A percentile compares a stretch with the other conserved stretches of the same genome.
Conservation (phyloP, 2,797 vertebrate genomes). For the Enteromius radiatus region DNA sequence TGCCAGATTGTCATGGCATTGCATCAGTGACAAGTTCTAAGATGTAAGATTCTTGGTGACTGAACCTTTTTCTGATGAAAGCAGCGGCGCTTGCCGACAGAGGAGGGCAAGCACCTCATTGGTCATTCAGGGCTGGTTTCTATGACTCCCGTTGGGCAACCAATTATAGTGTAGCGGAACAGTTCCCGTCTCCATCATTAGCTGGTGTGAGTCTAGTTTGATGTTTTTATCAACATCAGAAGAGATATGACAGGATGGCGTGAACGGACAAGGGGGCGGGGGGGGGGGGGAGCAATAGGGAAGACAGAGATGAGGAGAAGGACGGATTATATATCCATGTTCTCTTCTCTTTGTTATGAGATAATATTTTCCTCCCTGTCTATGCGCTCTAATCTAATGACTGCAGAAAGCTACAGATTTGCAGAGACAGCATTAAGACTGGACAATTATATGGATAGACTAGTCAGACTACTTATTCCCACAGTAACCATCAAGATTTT, state of each 20-base stretch:
- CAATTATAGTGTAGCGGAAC: constrained; percentile 73
- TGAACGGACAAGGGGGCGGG: constrained; percentile 1
- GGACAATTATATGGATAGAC: constrained; percentile 14
- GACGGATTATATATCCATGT: constrained; percentile 6
- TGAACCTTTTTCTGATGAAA: constrained; percentile 46
- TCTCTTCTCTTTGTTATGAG: constrained; percentile 41
- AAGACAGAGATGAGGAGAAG: background rate
- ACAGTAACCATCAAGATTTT: constrained; percentile 4
- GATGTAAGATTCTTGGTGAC: constrained; percentile 22
- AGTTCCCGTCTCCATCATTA: constrained; percentile 71
- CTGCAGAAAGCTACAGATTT: constrained; percentile 22
- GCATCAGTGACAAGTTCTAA: constrained; percentile 26
- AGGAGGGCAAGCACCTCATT: constrained; percentile 40
- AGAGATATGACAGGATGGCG: constrained; percentile 16
- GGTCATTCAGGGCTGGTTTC: constrained; percentile 48
- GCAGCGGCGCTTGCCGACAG: constrained; percentile 33
- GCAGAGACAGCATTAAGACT: constrained; percentile 12
- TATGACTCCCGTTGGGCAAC: constrained; percentile 64
- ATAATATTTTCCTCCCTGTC: constrained; percentile 46
- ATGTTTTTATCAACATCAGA: constrained; percentile 76
- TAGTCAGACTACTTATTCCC: constrained; percentile 7
- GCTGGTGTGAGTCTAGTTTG: constrained; percentile 69
- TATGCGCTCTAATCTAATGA: constrained; percentile 42
- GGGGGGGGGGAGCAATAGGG: background rate
- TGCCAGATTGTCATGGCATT: constrained; percentile 36